Conservation (phyloP, 2,113 vertebrate species). For the Isichthys henryi region DNA sequence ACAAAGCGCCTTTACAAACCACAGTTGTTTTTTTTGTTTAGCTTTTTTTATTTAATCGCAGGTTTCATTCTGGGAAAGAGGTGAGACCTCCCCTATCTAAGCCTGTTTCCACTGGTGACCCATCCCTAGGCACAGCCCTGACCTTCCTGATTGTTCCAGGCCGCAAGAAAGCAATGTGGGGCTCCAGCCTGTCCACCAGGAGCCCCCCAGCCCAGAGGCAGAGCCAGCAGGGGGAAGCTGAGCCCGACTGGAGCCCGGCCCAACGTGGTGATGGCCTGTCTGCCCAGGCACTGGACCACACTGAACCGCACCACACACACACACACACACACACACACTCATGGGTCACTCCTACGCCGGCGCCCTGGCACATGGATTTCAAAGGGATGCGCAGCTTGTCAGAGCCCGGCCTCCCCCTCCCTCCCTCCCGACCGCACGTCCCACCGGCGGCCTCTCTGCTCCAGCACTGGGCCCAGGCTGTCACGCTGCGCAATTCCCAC, state of each 20-base stretch:
- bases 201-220: conserved; percentile 13
- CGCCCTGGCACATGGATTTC: conserved; percentile 68
- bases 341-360: conserved; percentile 58
- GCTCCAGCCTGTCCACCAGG: conserved; percentile 51
- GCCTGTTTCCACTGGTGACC: conserved; percentile 10
- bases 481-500: conserved; percentile 58
- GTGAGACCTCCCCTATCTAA: conserved; percentile 5
- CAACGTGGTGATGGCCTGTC: conserved; percentile 69
- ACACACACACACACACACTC: neutral
- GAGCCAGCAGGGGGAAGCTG: conserved; percentile 48
- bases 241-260: conserved; percentile 60
- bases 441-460: conserved; percentile 45
- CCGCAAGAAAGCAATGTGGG: neutral
- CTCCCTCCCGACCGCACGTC: conserved; percentile 27
- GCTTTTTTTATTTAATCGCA: conserved; percentile 2
- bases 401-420: conserved; percentile 49
- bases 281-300: conserved; percentile 62
- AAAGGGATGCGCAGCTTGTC: conserved; percentile 58
- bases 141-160: conserved; percentile 8
- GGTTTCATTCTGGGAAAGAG: neutral
- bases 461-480: conserved; percentile 46
- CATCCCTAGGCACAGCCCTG: neutral
- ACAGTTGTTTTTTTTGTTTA: neutral
- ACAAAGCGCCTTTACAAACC: conserved; percentile 14
- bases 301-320: conserved; percentile 38